phyloP scores from a whole-genome alignment of 2,888 invertebrate genomes.

The Eupithecia centaureata region DNA sequence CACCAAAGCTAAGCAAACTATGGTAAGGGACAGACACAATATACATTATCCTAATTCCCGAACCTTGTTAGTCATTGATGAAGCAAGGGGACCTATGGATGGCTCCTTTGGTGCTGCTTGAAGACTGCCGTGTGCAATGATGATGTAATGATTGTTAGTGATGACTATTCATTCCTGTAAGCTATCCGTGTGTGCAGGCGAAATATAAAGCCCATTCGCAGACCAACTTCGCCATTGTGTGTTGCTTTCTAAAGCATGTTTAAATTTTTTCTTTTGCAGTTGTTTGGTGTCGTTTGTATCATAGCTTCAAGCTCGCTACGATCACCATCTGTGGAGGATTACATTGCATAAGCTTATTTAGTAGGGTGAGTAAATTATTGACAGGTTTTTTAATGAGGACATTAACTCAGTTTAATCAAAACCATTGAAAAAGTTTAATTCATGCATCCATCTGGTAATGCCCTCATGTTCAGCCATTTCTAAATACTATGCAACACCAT shows the following conservation, averaged over 20 bases:
- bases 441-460: slow-evolving; percentile 46
- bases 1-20: slow-evolving; percentile 60
- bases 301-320: slow-evolving; percentile 85
- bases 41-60: slow-evolving; percentile 57
- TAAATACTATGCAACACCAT: slow-evolving; percentile 46
- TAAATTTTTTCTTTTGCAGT: slow-evolving; percentile 85
- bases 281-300: slow-evolving; percentile 85
- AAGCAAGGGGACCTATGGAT: slow-evolving; percentile 73
- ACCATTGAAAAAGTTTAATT: slow-evolving; percentile 30
- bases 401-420: slow-evolving; percentile 25
- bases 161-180: slow-evolving; percentile 78
- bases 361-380: slow-evolving; percentile 62
- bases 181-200: slow-evolving; percentile 81
- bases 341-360: slow-evolving; percentile 81
- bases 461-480: slow-evolving; percentile 44
- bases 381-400: slow-evolving; percentile 29
- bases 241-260: slow-evolving; percentile 83
- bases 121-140: slow-evolving; percentile 74
- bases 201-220: slow-evolving; percentile 78
- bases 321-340: slow-evolving; percentile 85
- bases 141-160: slow-evolving; percentile 67
- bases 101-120: slow-evolving; percentile 74
- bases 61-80: slow-evolving; percentile 73
- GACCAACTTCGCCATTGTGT: slow-evolving; percentile 69
- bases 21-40: slow-evolving; percentile 56